These are phyloP conservation scores for Mythimna impura DNA, from an alignment of 2,888 invertebrate species.

Conservation along the genomic window DNA sequence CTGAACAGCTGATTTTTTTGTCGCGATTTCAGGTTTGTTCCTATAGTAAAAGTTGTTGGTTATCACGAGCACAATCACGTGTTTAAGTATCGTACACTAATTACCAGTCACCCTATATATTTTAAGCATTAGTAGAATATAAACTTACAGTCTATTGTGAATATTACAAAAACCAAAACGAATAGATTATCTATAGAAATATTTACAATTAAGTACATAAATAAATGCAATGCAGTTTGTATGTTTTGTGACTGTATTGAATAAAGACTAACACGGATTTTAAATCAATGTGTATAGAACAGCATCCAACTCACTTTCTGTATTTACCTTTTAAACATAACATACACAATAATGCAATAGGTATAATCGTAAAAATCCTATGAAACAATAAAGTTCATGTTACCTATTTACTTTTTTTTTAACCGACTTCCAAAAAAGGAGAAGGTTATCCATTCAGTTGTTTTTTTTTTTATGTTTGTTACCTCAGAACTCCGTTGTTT, in stretches of 20 bases:
- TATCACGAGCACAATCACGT: no score
- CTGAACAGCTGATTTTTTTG: no score
- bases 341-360: background rate
- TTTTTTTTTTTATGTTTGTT: no score
- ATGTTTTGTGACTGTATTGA: background rate
- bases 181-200: background rate
- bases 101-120: no score
- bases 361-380: background rate
- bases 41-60: no score
- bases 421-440: no score
- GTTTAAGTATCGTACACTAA: no score
- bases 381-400: constrained; percentile 22
- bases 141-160: background rate
- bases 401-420: background rate
- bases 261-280: background rate
- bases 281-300: background rate
- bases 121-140: background rate
- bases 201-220: background rate
- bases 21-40: no score
- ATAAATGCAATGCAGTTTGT: no score
- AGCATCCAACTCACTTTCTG: background rate
- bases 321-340: background rate
- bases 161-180: background rate
- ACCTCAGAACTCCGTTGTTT: no score
- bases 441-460: no score